phyloP scores from a whole-genome alignment of 2,888 invertebrate genomes.

The Drosophila phalerata region DNA sequence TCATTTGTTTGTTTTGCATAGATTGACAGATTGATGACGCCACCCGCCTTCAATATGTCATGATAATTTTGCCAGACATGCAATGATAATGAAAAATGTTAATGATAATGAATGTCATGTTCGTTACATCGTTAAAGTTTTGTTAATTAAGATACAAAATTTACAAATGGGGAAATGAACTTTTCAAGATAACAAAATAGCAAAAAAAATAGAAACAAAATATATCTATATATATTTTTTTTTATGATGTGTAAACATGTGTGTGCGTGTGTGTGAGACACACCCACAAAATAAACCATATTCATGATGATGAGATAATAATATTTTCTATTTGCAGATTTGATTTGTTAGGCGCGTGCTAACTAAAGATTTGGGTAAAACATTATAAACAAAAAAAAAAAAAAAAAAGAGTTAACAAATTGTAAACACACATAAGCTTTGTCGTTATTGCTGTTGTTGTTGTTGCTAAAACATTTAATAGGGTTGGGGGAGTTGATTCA shows the following conservation, averaged over 20 bases:
- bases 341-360: conserved; percentile 67
- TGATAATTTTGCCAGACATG: conserved; percentile 46
- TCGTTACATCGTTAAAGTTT: conserved; percentile 45
- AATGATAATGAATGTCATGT: conserved; percentile 46
- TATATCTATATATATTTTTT: neutral
- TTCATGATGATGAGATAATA: conserved; percentile 73
- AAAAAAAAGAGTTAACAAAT: conserved; percentile 38
- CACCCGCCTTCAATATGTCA: conserved; percentile 31
- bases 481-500: conserved; percentile 58
- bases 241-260: neutral
- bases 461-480: conserved; percentile 8
- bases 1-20: conserved; percentile 34
- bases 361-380: conserved; percentile 66
- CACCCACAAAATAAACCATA: conserved; percentile 53
- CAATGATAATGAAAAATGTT: conserved; percentile 17
- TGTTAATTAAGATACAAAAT: conserved; percentile 64
- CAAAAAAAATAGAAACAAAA: conserved; percentile 6
- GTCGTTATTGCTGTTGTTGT: conserved; percentile 27
- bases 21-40: conserved; percentile 35
- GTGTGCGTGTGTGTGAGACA: conserved; percentile 36
- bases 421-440: conserved; percentile 29
- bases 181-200: conserved; percentile 49
- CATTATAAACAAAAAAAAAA: conserved; percentile 21
- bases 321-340: conserved; percentile 77
- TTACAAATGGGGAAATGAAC: conserved; percentile 44